A percentile compares a stretch with the other conserved stretches of the same genome.
Conservation (phyloP, 23 tunicate species). For the Clavelina lepadiformis region DNA sequence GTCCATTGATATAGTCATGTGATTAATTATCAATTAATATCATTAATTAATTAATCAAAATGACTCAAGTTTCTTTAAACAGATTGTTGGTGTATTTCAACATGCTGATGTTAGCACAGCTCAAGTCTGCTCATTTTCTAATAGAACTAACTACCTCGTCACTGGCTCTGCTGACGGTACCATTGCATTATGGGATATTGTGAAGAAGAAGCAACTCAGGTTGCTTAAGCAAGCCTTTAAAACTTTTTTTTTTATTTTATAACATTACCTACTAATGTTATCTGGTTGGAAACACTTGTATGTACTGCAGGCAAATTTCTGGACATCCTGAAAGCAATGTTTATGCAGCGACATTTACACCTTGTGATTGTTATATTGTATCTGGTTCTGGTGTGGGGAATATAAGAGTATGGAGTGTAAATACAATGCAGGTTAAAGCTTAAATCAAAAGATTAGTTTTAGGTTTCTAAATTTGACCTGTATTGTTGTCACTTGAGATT, state of each 20-base stretch:
- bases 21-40: too few species aligned
- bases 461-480: too few species aligned
- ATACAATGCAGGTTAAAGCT: slow-evolving; percentile 16
- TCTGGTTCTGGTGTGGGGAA: slow-evolving; percentile 89
- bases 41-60: too few species aligned
- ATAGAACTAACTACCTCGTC: slow-evolving; percentile 28
- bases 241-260: too few species aligned
- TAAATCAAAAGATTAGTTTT: too few species aligned
- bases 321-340: slow-evolving; percentile 89
- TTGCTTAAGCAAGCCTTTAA: too few species aligned
- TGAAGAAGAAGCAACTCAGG: slow-evolving; percentile 39
- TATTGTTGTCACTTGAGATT: too few species aligned
- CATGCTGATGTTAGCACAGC: slow-evolving; percentile 67
- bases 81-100: slow-evolving; percentile 52
- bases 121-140: slow-evolving; percentile 73
- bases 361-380: slow-evolving; percentile 56
- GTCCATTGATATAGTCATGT: too few species aligned
- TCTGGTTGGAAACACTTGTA: background rate
- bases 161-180: slow-evolving; percentile 92
- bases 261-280: too few species aligned
- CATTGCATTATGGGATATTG: slow-evolving; percentile 81
- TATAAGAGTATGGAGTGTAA: slow-evolving; percentile 66
- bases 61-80: too few species aligned
- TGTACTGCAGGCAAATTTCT: slow-evolving; percentile 45
- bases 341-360: slow-evolving; percentile 74